Evolutionary conservation across 2,888 invertebrate genomes (phyloP), one percentile per base, ranked within the genome.

Genomic region (Pomacea canaliculata): DNA sequence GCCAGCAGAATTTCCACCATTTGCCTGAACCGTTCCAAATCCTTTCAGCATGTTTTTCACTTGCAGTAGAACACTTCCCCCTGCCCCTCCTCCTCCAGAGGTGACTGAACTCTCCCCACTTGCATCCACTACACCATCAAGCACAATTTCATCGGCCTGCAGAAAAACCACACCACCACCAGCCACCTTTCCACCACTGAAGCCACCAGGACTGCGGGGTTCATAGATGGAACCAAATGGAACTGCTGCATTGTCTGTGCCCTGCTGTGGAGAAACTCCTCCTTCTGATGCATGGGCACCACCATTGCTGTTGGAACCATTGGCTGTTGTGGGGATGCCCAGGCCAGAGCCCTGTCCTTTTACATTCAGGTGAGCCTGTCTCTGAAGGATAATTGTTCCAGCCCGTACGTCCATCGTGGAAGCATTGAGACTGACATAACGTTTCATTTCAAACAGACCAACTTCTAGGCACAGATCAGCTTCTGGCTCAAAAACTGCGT

Each of bases 81-180:
- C 87, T 77, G 85, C 84, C 8, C 82, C 82, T 12, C 85, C 86
- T n/a, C 83, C 86, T 48, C 83, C 84, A 67, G 82, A 82, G n/a
- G 63, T 71, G 1, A 75, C 62, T 7, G 80, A 81, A 12, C 75
- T 80, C 9, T 67, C 80, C 10, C 86, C 87, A 70, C 81, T 80
- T 27, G 85, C 85, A 37, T 73, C 71, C n/a, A 87, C 76, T 3
- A 81, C 80, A n/a, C 87, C 87, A 80, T 86, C 84, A 9, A 87
- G 71, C 4, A 79, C 65, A 18, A 87, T 69, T n/a, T 82, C 80
- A 70, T 83, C 82, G 1, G 81, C 79, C 16, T 69, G 59, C 7
- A 87, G 79, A 16, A 78, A 75, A 59, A 87, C 85, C 49, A 72
- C 80, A 4, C 85, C 83, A 48, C 87, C 87, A 51, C 87, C 87